Base-by-base conservation (phyloP, 1,140 invertebrate genomes). In the Lepidurus apus region DNA sequence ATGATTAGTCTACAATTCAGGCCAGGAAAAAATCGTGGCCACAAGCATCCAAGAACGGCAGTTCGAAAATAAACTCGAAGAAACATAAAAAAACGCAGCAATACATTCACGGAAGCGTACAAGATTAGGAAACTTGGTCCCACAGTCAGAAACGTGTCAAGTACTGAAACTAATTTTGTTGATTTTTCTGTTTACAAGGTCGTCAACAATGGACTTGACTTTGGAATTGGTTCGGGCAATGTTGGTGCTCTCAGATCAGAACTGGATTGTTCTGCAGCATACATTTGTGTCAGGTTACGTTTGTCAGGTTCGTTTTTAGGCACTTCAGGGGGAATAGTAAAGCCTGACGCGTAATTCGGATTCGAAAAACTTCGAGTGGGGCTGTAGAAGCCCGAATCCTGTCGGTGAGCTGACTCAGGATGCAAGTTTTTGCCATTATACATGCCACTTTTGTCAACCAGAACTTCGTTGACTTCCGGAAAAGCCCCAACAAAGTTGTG, bases 311-410 rank as follows among this genome's bases (percentile, higher is more conserved):
- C 53, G 6, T 13, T 17, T 0, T 13, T 17, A 7, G 53, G 53
- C 53, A 21, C 4, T 65, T 65, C 9, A 65, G 53, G 21, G 13
- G 53, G 53, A 5, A 65, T n/a, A 1, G 53, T 13, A 21, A 65
- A 21, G 8, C 53, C 53, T 21, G 53, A 9, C 7, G 26, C n/a
- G 42, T 79, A 79, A 45, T 79, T 79, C 11, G 78, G 78, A 53
- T 79, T 79, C 3, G 74, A 79, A 42, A 79, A 79, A 13, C 78
- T 74, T 26, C 73, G 11, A 43, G 24, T 44, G 13, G 73, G 42
- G 7, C 78, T 43, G 77, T 34, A 65, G 74, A 24, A 47, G n/a
- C 74, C 74, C 7, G 75, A 77, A 44, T 77, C 75, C 24, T 77
- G 43, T 43, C 75, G 75, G 1, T 75, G 34, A 7, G 53, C 21